phyloP scores from a whole-genome alignment of 2,113 vertebrate species.

The Sylvilagus bachmani region DNA sequence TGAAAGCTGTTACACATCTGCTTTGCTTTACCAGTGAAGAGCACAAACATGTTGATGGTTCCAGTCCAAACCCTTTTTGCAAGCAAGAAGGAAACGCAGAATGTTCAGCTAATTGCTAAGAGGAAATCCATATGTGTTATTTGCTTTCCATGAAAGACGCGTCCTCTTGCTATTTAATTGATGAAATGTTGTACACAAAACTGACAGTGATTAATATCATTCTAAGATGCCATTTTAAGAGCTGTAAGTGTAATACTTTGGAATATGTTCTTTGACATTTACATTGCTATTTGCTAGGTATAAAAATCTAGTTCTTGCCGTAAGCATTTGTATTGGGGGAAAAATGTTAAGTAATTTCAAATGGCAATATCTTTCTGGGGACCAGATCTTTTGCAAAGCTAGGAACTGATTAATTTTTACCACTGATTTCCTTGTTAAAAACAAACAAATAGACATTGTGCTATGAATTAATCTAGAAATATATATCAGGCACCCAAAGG shows the following conservation, averaged over 20 bases:
- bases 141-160: constrained; percentile 63
- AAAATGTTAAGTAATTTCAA: constrained; percentile 82
- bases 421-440: constrained; percentile 65
- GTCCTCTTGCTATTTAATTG: constrained; percentile 81
- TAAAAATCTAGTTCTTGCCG: constrained; percentile 75
- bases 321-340: constrained; percentile 79
- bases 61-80: constrained; percentile 77
- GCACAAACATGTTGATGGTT: constrained; percentile 77
- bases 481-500: constrained; percentile 50
- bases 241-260: constrained; percentile 76
- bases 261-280: constrained; percentile 79
- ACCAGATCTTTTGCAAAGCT: constrained; percentile 67
- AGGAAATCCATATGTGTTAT: constrained; percentile 81
- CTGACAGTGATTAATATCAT: constrained; percentile 77
- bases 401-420: constrained; percentile 62
- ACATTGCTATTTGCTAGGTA: constrained; percentile 82
- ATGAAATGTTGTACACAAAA: constrained; percentile 79
- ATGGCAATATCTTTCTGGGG: constrained; percentile 77
- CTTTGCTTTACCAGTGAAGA: constrained; percentile 81
- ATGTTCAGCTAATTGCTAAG: constrained; percentile 79
- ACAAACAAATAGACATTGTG: constrained; percentile 52
- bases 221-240: constrained; percentile 80
- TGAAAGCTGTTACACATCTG: constrained; percentile 81
- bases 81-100: constrained; percentile 81
- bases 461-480: constrained; percentile 60